These are phyloP conservation scores for Bombus sibiricus DNA, from an alignment of 1,140 invertebrate genomes.

Conservation along the genomic window DNA sequence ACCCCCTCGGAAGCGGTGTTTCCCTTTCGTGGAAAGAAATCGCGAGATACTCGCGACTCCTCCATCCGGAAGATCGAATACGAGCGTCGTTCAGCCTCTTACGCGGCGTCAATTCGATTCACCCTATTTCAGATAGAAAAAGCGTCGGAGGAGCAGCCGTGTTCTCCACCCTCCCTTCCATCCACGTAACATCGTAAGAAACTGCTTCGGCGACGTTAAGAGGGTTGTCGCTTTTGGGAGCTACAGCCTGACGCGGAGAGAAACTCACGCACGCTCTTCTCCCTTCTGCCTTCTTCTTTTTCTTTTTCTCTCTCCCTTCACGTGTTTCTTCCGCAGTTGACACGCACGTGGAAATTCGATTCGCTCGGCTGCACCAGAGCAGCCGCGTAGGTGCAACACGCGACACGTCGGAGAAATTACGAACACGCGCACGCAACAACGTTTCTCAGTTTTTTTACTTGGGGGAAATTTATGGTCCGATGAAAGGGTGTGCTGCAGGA, in stretches of 20 bases:
- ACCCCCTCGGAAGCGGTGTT: slow-evolving; percentile 53
- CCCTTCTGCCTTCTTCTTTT: not conserved
- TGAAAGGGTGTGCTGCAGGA: not conserved
- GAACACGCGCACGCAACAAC: too few species aligned
- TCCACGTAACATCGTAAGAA: slow-evolving; percentile 58
- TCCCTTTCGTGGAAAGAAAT: slow-evolving; percentile 31
- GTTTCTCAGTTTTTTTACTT: not conserved
- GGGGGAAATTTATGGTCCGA: not conserved
- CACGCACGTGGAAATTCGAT: slow-evolving; percentile 37
- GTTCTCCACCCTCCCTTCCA: slow-evolving; percentile 16
- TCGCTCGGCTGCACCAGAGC: not conserved
- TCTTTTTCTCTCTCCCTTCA: not conserved
- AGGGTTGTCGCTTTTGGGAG: slow-evolving; percentile 35
- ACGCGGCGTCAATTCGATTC: slow-evolving; percentile 66
- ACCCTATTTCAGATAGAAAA: slow-evolving; percentile 60
- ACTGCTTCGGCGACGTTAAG: slow-evolving; percentile 45
- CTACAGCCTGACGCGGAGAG: slow-evolving; percentile 14
- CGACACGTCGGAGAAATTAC: not conserved
- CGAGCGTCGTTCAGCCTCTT: slow-evolving; percentile 47
- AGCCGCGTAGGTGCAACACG: slow-evolving; percentile 8
- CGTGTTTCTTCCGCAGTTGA: slow-evolving; percentile 4
- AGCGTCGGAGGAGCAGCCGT: slow-evolving; percentile 24
- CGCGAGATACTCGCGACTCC: slow-evolving; percentile 52
- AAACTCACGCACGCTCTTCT: not conserved
- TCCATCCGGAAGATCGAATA: slow-evolving; percentile 69